phyloP scores from a whole-genome alignment of 2,797 vertebrate genomes.

The Phrynocephalus vlangalii region DNA sequence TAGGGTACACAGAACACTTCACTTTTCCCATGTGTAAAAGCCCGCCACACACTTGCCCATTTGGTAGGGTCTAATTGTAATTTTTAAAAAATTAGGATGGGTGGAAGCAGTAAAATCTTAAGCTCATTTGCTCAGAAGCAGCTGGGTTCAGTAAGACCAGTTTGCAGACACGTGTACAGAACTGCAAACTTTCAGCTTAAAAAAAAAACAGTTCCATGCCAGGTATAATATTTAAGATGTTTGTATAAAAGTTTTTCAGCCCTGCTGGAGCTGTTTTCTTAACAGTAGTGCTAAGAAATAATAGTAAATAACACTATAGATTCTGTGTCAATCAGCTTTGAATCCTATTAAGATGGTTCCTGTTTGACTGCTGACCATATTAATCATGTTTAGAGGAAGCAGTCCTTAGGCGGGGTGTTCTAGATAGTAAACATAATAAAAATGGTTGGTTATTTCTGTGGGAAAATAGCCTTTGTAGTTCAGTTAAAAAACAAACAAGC shows the following conservation, averaged over 20 bases:
- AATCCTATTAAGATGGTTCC: background rate
- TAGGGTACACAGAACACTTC: background rate
- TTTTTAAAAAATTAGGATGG: background rate
- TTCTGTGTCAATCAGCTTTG: background rate
- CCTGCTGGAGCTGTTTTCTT: background rate
- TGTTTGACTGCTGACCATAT: background rate
- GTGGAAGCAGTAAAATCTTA: background rate
- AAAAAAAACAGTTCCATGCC: background rate
- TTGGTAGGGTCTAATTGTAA: no score
- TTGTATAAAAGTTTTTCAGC: background rate
- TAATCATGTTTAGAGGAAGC: background rate
- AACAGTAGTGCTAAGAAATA: background rate
- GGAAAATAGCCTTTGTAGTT: constrained; percentile 67
- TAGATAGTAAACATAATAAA: background rate
- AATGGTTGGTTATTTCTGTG: constrained; percentile 51
- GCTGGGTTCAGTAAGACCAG: background rate
- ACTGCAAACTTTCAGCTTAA: no score
- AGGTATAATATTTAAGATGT: background rate
- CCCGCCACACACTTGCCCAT: no score
- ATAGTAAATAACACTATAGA: background rate
- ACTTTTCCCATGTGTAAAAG: background rate
- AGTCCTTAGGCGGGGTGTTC: background rate
- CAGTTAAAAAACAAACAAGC: constrained; percentile 61
- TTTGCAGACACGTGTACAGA: background rate
- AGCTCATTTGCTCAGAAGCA: background rate